phyloP scores from a whole-genome alignment of 2,797 vertebrate genomes.

The Mustela erminea region DNA sequence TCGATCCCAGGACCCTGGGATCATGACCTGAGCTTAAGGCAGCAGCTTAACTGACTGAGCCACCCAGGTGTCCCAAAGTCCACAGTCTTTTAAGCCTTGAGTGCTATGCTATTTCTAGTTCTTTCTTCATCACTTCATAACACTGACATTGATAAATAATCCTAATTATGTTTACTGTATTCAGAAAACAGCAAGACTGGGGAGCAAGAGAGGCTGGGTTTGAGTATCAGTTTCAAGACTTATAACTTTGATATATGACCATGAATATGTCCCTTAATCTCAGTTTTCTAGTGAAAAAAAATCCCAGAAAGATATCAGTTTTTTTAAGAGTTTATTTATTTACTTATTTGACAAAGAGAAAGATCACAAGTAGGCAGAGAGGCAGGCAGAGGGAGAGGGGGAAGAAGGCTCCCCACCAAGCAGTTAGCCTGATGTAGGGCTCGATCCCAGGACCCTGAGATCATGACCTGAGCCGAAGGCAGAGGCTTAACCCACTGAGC shows the following conservation, averaged over 20 bases:
- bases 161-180: not conserved
- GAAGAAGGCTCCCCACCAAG: too few relatives aligned
- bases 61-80: not conserved
- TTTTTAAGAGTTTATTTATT: too few relatives aligned
- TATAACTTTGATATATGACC: not conserved
- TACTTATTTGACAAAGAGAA: too few relatives aligned
- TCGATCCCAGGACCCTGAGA: too few relatives aligned
- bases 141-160: not conserved
- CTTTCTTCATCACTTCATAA: not conserved
- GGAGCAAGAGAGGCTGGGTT: not conserved
- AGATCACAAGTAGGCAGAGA: too few relatives aligned
- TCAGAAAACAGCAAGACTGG: not conserved
- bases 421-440: too few relatives aligned
- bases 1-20: too few relatives aligned
- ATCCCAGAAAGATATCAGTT: not conserved
- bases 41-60: too few relatives aligned
- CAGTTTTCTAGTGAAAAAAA: constrained; percentile 1
- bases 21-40: too few relatives aligned
- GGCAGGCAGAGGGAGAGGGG: too few relatives aligned
- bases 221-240: not conserved
- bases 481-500: too few relatives aligned
- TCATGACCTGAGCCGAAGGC: too few relatives aligned
- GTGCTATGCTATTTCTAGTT: not conserved
- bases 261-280: not conserved
- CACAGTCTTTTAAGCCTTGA: not conserved